Base-by-base conservation (phyloP, 2,797 vertebrate species). In the Ctenopoma kingsleyae region DNA sequence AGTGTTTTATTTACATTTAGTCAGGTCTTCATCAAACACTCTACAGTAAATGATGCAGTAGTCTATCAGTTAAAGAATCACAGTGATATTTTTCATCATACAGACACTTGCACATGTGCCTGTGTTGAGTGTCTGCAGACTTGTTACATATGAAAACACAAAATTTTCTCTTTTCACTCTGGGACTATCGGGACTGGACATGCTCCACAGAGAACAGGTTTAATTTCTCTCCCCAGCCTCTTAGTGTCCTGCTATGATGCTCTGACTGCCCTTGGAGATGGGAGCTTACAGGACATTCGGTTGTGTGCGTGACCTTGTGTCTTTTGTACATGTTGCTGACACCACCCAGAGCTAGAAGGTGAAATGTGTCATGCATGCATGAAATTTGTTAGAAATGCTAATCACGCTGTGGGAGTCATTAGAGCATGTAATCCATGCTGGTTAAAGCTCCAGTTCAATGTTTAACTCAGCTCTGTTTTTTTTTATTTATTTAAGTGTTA, bases 341-440 rank as follows among this genome's bases (percentile, higher is more conserved):
- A 25, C 25, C 1, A 12, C 36, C 52, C 43, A 12, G 11, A 44
- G 70, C 50, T 64, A n/a, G 43, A 47, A 67, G 68, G 30, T 9
- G 35, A 69, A 83, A 82, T 78, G 64, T 72, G 67, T 60, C 25
- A 1, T 22, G 48, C 49, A 70, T 69, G 77, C 67, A 62, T 85
- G 70, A 76, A 81, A 71, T 72, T 40, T 85, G 61, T 71, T 82
- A 67, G 58, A 65, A 62, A 79, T 77, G 81, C 58, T 84, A 76
- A 87, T 75, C 5, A 2, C 22, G 17, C 30, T 16, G 69, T 60
- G 78, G 32, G 19, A 27, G 27, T 57, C 54, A 75, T 67, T 65
- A 12, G 48, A 81, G 71, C 76, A 36, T 74, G 48, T 67, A 67
- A 80, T 74, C 71, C 23, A 36, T 13, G 0, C 13, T 44, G 50